Conservation (phyloP, 2,797 vertebrate species). For the Artibeus jamaicensis region DNA sequence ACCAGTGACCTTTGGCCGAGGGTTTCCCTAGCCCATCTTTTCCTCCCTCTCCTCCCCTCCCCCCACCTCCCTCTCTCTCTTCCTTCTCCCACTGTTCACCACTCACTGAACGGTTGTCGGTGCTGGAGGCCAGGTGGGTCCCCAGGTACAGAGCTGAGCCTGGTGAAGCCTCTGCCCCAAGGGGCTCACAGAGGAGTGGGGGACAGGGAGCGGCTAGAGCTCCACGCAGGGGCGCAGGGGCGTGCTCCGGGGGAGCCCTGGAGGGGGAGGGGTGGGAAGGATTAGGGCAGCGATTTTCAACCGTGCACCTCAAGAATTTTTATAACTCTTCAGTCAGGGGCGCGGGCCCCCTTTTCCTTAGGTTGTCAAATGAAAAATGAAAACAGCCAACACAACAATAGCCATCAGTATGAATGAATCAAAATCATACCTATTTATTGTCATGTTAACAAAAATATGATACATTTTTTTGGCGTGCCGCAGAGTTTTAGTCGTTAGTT, state of each 20-base stretch:
- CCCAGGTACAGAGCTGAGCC: not conserved
- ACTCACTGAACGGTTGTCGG: not conserved
- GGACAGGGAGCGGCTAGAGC: too few species aligned
- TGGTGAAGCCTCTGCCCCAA: not conserved
- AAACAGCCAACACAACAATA: not conserved
- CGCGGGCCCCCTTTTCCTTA: not conserved
- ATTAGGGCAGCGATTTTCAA: not conserved
- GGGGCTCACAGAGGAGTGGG: not conserved
- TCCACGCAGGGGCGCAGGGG: not conserved
- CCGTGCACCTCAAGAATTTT: not conserved
- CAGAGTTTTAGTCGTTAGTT: not conserved
- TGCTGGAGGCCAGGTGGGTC: not conserved
- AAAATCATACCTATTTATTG: not conserved
- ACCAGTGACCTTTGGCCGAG: too few species aligned
- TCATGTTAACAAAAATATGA: not conserved
- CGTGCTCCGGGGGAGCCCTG: not conserved
- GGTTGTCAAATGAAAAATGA: not conserved
- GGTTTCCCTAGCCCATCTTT: too few species aligned
- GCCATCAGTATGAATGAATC: not conserved
- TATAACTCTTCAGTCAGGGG: not conserved
- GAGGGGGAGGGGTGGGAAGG: too few species aligned
- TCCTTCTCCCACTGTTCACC: not conserved
- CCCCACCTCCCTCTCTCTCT: accelerated
- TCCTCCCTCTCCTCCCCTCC: accelerated
- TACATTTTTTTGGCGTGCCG: not conserved